phyloP scores from a whole-genome alignment of 2,888 invertebrate species.

The Opisthograptis luteolata region DNA sequence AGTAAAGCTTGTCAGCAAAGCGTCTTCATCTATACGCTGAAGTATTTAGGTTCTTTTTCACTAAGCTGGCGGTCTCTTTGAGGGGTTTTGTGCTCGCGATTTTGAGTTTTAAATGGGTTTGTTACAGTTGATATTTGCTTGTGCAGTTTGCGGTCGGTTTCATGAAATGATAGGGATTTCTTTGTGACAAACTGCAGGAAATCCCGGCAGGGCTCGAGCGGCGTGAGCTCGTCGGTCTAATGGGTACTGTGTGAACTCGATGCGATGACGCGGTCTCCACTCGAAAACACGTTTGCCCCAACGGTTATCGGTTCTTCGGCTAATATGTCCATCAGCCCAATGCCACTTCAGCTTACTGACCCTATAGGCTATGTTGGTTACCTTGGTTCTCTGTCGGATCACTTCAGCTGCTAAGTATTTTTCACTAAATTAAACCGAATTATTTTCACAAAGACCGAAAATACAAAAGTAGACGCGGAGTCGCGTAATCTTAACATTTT shows the following conservation, averaged over 20 bases:
- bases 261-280: too few relatives aligned
- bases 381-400: too few relatives aligned
- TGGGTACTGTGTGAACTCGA: conserved; percentile 14
- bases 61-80: conserved; percentile 6
- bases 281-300: too few relatives aligned
- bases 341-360: too few relatives aligned
- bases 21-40: conserved; percentile 8
- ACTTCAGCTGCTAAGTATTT: too few relatives aligned
- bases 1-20: conserved; percentile 13
- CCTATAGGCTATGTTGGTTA: too few relatives aligned
- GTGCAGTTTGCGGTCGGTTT: conserved; percentile 25
- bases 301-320: too few relatives aligned
- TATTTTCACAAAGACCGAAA: neutral
- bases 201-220: conserved; percentile 45
- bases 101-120: conserved; percentile 28
- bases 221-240: conserved; percentile 14
- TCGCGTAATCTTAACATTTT: neutral
- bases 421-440: too few relatives aligned
- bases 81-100: conserved; percentile 10
- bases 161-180: conserved; percentile 42
- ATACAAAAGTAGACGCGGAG: neutral
- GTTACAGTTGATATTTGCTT: conserved; percentile 36
- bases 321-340: too few relatives aligned
- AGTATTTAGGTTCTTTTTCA: conserved; percentile 19
- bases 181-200: conserved; percentile 57